Conservation (phyloP, 2,797 vertebrate genomes). For the Huso huso region DNA sequence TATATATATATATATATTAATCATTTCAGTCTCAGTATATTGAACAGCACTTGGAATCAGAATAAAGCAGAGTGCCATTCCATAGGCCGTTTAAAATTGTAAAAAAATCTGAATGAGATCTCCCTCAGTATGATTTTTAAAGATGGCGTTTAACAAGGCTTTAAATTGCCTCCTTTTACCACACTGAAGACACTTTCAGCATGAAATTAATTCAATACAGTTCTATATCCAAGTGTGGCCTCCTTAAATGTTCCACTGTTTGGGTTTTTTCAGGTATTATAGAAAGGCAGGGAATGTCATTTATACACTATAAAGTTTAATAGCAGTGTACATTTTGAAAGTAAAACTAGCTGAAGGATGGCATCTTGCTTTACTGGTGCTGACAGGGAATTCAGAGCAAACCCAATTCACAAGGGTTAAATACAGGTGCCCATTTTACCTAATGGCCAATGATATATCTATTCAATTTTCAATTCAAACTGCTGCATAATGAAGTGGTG, state of each 20-base stretch:
- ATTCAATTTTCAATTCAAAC: too few species aligned
- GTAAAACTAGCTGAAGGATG: neutral
- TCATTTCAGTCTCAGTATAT: slow-evolving; percentile 2
- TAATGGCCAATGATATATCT: too few species aligned
- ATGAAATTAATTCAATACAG: slow-evolving; percentile 47
- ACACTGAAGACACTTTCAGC: slow-evolving; percentile 42
- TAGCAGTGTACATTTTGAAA: neutral
- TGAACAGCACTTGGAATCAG: neutral
- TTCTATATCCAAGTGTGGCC: slow-evolving; percentile 34
- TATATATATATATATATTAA: neutral
- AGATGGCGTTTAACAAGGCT: slow-evolving; percentile 54
- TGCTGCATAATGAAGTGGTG: too few species aligned
- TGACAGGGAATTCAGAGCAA: too few species aligned
- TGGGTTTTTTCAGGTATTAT: neutral
- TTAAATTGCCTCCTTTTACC: slow-evolving; percentile 56
- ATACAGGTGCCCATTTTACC: too few species aligned
- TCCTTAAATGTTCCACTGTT: slow-evolving; percentile 20
- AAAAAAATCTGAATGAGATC: slow-evolving; percentile 51
- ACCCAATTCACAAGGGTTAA: too few species aligned
- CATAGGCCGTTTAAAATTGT: neutral
- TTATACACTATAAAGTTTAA: slow-evolving; percentile 34
- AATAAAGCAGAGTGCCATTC: neutral
- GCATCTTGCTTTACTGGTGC: too few species aligned
- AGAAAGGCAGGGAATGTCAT: slow-evolving; percentile 31
- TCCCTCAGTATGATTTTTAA: slow-evolving; percentile 21